Percentiles rank a stretch among this genome's conserved stretches.
Conservation (phyloP, 2,797 vertebrate genomes). For the Neopelma chrysocephalum region DNA sequence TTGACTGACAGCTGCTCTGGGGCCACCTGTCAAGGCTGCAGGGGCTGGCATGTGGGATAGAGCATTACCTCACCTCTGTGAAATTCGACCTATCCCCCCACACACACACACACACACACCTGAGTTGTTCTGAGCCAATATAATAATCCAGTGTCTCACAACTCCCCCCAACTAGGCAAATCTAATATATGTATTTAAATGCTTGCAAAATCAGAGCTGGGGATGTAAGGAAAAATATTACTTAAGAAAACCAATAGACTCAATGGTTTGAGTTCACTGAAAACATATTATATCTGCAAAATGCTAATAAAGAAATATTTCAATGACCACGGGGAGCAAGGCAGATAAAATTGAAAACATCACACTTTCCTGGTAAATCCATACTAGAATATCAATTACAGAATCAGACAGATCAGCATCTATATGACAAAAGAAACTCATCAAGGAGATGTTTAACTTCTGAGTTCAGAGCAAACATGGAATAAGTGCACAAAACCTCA, state of each 20-base stretch:
- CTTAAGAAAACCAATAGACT: not conserved
- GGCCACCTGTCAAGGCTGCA: no score
- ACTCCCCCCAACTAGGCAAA: not conserved
- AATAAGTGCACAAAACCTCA: not conserved
- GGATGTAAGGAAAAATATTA: not conserved
- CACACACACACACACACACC: no score
- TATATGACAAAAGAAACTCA: not conserved
- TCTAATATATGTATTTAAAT: not conserved
- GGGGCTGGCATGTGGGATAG: no score
- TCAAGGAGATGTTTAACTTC: not conserved
- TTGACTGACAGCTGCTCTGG: no score
- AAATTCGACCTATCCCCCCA: no score
- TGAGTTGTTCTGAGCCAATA: no score
- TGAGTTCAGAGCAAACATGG: not conserved
- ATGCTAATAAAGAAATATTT: not conserved
- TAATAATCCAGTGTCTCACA: no score
- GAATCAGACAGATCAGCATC: not conserved
- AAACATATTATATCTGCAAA: not conserved
- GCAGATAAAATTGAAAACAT: not conserved
- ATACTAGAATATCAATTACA: not conserved
- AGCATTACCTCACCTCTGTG: no score
- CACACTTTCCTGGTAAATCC: not conserved
- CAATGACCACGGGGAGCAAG: not conserved
- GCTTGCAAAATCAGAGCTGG: not conserved
- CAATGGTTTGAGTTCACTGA: not conserved